These are phyloP conservation scores for Holcopasites calliopsidis DNA, from an alignment of 1,140 invertebrate genomes.

Conservation along the genomic window DNA sequence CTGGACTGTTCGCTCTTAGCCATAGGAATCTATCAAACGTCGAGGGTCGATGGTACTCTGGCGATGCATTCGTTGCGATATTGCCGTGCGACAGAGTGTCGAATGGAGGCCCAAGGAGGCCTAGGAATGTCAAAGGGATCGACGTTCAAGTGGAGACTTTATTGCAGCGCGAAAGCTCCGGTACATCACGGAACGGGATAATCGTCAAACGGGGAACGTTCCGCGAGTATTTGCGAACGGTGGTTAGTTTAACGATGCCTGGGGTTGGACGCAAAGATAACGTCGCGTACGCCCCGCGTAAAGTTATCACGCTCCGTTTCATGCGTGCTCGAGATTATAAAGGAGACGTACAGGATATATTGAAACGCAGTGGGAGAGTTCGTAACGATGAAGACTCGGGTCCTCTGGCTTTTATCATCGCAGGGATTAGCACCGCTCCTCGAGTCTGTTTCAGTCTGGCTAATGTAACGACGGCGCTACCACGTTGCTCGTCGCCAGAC, in stretches of 20 bases:
- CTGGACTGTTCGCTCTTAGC: no score
- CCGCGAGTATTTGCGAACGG: conserved; percentile 29
- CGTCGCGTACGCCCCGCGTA: conserved; percentile 18
- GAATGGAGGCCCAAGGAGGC: not conserved
- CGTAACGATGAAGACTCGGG: conserved; percentile 37
- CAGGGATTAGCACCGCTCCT: conserved; percentile 39
- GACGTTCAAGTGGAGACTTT: conserved; percentile 16
- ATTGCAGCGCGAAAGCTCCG: not conserved
- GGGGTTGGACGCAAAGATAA: conserved; percentile 23
- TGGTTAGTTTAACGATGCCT: conserved; percentile 40
- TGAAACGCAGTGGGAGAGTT: conserved; percentile 58
- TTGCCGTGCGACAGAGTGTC: conserved; percentile 18
- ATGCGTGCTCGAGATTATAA: conserved; percentile 52
- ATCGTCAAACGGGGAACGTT: conserved; percentile 17
- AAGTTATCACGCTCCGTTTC: conserved; percentile 52
- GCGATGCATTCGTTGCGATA: not conserved
- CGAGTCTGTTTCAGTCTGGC: conserved; percentile 7
- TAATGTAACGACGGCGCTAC: conserved; percentile 37
- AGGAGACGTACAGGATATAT: conserved; percentile 54
- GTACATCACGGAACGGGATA: not conserved
- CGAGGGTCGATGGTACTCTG: not conserved
- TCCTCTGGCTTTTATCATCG: conserved; percentile 4
- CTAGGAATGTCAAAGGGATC: conserved; percentile 9
- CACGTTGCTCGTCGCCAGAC: conserved; percentile 26
- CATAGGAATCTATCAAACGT: not conserved